Evolutionary conservation across 1,140 invertebrate genomes (phyloP).

Genomic region (Drosophila pseudoananassae): DNA sequence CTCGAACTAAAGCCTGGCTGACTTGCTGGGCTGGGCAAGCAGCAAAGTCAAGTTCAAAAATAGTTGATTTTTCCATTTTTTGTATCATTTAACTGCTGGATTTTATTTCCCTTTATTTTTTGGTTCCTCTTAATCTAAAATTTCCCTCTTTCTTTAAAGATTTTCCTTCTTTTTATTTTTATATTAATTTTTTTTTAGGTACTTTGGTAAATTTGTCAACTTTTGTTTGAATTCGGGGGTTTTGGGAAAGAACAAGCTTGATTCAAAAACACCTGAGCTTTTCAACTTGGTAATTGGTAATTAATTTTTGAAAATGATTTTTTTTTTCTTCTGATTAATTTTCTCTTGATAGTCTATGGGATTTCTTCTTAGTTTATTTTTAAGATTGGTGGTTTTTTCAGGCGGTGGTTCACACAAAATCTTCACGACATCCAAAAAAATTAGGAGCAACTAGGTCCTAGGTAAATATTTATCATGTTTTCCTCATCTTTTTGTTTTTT

Average conservation of each 20-base stretch:
- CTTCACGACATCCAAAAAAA: slow-evolving; percentile 43
- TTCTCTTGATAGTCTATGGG: slow-evolving; percentile 26
- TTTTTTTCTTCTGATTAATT: slow-evolving; percentile 1
- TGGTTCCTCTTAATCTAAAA: slow-evolving; percentile 28
- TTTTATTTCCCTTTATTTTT: not conserved
- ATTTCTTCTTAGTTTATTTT: slow-evolving; percentile 12
- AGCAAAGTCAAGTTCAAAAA: slow-evolving; percentile 73
- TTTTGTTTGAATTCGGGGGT: slow-evolving; percentile 19
- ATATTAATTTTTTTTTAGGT: slow-evolving; percentile 1
- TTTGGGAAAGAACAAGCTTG: not conserved
- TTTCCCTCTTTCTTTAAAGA: not conserved
- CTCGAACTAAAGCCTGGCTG: slow-evolving; percentile 64
- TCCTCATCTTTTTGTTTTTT: slow-evolving; percentile 1
- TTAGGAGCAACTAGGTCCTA: slow-evolving; percentile 33
- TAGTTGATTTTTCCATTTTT: slow-evolving; percentile 21
- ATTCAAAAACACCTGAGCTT: slow-evolving; percentile 35
- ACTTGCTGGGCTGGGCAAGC: slow-evolving; percentile 73
- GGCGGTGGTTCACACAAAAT: slow-evolving; percentile 42
- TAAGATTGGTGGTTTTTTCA: slow-evolving; percentile 26
- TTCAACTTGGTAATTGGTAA: slow-evolving; percentile 13
- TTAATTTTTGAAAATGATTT: not conserved
- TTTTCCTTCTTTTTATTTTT: slow-evolving; percentile 11
- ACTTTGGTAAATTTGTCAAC: slow-evolving; percentile 43
- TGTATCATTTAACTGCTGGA: not conserved
- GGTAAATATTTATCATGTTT: slow-evolving; percentile 22